These are phyloP conservation scores for Zalophus californianus DNA, from an alignment of 2,797 vertebrate genomes.

Conservation along the genomic window DNA sequence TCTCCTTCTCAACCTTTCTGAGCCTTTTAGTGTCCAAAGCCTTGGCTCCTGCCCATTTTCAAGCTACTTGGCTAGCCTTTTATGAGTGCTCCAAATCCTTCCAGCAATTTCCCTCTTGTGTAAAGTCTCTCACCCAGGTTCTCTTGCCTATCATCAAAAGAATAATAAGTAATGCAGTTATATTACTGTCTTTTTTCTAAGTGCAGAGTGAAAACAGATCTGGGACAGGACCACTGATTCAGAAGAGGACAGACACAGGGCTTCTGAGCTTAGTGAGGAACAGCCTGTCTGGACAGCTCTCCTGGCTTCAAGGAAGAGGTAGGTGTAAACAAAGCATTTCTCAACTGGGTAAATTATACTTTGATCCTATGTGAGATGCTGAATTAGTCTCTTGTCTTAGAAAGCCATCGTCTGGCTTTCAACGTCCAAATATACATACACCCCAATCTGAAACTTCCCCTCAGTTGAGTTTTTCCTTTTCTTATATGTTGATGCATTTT, in stretches of 20 bases:
- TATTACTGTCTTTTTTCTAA: background rate
- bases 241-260: background rate
- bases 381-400: conserved; percentile 23
- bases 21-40: background rate
- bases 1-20: background rate
- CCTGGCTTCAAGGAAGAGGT: background rate
- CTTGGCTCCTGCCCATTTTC: background rate
- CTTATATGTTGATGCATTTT: background rate
- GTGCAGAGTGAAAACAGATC: background rate
- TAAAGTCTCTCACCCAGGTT: background rate
- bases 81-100: background rate
- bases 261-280: background rate
- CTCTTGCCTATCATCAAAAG: background rate
- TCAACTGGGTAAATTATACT: background rate
- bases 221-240: background rate
- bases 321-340: background rate
- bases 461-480: background rate
- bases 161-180: background rate
- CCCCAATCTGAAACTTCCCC: background rate
- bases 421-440: background rate
- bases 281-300: background rate
- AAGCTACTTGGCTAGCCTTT: background rate
- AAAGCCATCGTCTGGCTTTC: conserved; percentile 20
- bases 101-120: background rate
- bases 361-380: background rate